Base-by-base conservation (phyloP, 2,888 invertebrate genomes). In the Plagodis pulveraria region DNA sequence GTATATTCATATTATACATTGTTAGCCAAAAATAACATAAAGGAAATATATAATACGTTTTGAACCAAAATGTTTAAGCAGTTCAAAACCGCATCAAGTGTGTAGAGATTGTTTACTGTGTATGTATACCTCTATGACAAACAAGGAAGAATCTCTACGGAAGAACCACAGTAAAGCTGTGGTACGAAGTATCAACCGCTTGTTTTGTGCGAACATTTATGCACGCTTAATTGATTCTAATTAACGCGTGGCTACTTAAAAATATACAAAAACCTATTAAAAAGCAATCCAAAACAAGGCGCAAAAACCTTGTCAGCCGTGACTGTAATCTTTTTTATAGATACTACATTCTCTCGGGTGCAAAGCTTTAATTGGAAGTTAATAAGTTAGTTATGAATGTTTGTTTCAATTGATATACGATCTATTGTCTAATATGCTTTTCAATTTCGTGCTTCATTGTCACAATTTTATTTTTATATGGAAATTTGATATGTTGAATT, bases 61-160 rank as follows among this genome's bases (percentile, higher is more conserved):
- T 22, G 22, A 22, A 22, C 4, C 22, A 22, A 22, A 22, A 2
- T 22, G 22, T 22, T 22, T 22, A 22, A 22, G 22, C 22, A 22
- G 22, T 22, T 22, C 22, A 22, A 22, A 22, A 4, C 22, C 22
- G 22, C 22, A 2, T 22, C 22, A 22, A n/a, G n/a, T n/a, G n/a
- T n/a, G 22, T 22, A 22, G 4, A 22, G 2, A 22, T 58, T 47
- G 5, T 48, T 0, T 38, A 5, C 41, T 36, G 12, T 48, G 48
- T 48, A 34, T 5, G 75, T 64, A 75, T 74, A 76, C 58, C 50
- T 56, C n/a, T 46, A 70, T 64, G 62, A 73, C 76, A 75, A 73
- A 70, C 71, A 71, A 80, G 83, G 84, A 83, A 84, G 76, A 66
- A 69, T 71, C 69, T 62, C 54, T 66, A 9, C 38, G 38, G 22